Conservation (phyloP, 2,888 invertebrate species). For the Phorcus lineatus region DNA sequence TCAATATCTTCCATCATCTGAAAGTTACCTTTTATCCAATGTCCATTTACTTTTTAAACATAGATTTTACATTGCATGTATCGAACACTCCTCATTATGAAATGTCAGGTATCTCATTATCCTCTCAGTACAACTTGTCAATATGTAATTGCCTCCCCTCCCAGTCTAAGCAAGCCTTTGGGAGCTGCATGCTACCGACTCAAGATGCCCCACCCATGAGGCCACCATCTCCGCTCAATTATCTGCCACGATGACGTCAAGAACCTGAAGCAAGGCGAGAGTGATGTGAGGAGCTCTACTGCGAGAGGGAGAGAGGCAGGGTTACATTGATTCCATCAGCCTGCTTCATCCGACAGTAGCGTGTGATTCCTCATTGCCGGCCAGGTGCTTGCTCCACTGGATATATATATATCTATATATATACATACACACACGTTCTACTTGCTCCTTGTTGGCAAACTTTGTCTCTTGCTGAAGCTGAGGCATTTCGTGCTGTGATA, state of each 20-base stretch:
- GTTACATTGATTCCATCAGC: background rate
- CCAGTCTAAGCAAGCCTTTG: background rate
- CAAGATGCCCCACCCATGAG: background rate
- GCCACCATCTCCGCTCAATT: background rate
- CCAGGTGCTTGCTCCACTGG: no score
- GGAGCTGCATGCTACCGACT: background rate
- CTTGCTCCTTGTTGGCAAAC: no score
- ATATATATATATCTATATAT: no score
- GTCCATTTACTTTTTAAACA: no score
- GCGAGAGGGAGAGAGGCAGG: background rate
- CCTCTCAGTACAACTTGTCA: background rate
- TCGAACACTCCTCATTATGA: background rate
- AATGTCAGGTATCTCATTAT: slow-evolving; percentile 7
- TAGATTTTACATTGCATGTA: background rate
- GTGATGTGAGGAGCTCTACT: background rate
- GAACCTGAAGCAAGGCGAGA: background rate
- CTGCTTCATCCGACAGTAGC: background rate
- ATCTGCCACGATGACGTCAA: background rate
- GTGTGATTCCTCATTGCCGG: no score
- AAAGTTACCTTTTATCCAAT: no score
- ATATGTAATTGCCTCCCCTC: background rate
- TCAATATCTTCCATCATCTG: no score
- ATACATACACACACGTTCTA: no score
- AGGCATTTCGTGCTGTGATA: no score
- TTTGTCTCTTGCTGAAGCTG: no score